Evolutionary conservation across 2,113 vertebrate species (phyloP).

Genomic region (Miniopterus natalensis): DNA sequence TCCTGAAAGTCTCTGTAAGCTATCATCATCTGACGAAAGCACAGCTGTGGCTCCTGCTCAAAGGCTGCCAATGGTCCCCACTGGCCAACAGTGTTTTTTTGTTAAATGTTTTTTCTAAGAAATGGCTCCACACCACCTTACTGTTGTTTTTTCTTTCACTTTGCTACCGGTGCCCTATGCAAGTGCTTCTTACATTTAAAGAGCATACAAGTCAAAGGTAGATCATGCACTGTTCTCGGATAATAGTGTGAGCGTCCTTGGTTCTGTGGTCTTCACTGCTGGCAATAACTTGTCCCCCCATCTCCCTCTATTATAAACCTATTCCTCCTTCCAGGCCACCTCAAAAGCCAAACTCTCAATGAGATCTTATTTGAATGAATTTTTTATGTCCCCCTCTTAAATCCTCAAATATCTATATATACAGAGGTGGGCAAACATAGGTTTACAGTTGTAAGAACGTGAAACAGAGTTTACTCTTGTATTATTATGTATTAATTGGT

Average conservation of each 20-base stretch:
- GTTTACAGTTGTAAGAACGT: neutral
- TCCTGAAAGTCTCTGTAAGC: constrained; percentile 5
- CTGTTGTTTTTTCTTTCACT: neutral
- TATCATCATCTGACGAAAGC: neutral
- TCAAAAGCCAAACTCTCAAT: neutral
- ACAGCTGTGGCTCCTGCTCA: neutral
- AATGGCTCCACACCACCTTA: neutral
- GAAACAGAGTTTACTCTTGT: neutral
- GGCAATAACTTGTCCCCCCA: neutral
- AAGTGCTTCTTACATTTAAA: neutral
- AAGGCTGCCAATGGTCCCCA: neutral
- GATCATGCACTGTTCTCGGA: neutral
- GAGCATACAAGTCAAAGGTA: neutral
- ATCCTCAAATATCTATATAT: neutral
- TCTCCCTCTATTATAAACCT: neutral
- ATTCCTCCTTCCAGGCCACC: neutral
- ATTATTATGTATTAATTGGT: neutral
- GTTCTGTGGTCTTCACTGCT: neutral
- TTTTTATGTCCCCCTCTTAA: neutral
- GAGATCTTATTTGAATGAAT: constrained; percentile 8
- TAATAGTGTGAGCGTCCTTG: neutral
- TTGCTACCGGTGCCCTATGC: neutral
- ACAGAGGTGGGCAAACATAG: neutral
- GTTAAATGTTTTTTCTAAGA: neutral
- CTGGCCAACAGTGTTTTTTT: neutral